Evolutionary conservation across 2,888 invertebrate genomes (phyloP).

Genomic region (Arge pagana): DNA sequence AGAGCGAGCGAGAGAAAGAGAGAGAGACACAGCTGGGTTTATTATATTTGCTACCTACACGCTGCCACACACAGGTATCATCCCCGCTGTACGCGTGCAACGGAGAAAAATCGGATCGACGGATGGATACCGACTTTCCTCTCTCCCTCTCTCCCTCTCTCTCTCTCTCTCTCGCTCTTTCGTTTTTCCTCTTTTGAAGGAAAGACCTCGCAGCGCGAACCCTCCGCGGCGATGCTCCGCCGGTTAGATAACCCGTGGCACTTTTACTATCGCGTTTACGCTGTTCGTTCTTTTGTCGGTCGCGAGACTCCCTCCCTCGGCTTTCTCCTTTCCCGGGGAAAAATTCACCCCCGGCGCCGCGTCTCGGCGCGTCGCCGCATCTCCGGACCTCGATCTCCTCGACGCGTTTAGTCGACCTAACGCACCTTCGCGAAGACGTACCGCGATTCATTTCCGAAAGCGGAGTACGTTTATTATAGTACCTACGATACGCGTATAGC

Average conservation of each 20-base stretch:
- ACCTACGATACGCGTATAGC: too few relatives aligned
- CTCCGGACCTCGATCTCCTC: too few relatives aligned
- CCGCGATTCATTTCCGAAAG: constrained; percentile 12
- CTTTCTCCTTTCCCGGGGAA: constrained; percentile 2
- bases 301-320: too few relatives aligned
- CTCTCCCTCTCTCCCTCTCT: neutral
- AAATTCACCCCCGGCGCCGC: too few relatives aligned
- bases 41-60: too few relatives aligned
- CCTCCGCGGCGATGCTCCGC: constrained; percentile 23
- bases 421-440: constrained; percentile 6
- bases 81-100: too few relatives aligned
- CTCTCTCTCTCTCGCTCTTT: neutral
- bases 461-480: constrained; percentile 10
- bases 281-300: constrained; percentile 31
- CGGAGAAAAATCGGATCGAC: too few relatives aligned
- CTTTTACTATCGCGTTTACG: constrained; percentile 38
- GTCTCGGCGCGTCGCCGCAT: too few relatives aligned
- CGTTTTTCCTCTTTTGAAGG: too few relatives aligned
- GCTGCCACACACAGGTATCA: too few relatives aligned
- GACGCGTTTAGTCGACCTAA: constrained; percentile 9
- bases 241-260: constrained; percentile 36
- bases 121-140: neutral
- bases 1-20: neutral
- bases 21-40: too few relatives aligned
- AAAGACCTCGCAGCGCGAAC: too few relatives aligned